Evolutionary conservation across 1,140 invertebrate species (phyloP).

Genomic region (Bombyx mandarina): DNA sequence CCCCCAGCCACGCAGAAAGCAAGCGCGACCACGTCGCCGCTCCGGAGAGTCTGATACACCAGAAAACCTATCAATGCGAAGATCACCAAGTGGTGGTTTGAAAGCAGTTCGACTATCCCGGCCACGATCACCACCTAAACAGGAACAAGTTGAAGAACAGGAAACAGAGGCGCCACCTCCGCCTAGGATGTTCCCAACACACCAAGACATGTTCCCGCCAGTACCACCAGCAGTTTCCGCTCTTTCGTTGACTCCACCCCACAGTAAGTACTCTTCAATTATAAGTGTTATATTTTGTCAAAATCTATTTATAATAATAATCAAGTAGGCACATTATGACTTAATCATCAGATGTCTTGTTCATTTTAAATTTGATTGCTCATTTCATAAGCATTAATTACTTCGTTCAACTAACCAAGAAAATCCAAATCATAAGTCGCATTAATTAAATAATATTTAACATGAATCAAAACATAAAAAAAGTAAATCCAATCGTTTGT

Average conservation of each 20-base stretch:
- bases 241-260: conserved; percentile 82
- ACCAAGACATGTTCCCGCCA: conserved; percentile 75
- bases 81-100: conserved; percentile 75
- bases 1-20: conserved; percentile 82
- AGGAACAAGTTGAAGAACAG: conserved; percentile 43
- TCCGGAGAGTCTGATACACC: conserved; percentile 78
- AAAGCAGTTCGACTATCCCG: conserved; percentile 62
- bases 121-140: conserved; percentile 49
- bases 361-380: too few relatives aligned
- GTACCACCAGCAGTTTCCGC: conserved; percentile 80
- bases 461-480: too few relatives aligned
- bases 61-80: conserved; percentile 67
- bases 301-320: neutral
- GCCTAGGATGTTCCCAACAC: conserved; percentile 69
- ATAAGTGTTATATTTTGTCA: neutral
- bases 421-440: too few relatives aligned
- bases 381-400: too few relatives aligned
- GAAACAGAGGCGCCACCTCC: conserved; percentile 54
- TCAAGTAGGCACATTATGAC: neutral
- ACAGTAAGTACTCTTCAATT: conserved; percentile 74
- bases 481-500: neutral
- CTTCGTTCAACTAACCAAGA: too few relatives aligned
- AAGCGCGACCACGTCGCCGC: conserved; percentile 83
- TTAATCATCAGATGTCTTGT: too few relatives aligned
- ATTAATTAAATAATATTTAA: too few relatives aligned